Percentiles rank a stretch among this genome's conserved stretches.
Conservation (phyloP, 2,113 vertebrate genomes). For the Cromileptes altivelis region DNA sequence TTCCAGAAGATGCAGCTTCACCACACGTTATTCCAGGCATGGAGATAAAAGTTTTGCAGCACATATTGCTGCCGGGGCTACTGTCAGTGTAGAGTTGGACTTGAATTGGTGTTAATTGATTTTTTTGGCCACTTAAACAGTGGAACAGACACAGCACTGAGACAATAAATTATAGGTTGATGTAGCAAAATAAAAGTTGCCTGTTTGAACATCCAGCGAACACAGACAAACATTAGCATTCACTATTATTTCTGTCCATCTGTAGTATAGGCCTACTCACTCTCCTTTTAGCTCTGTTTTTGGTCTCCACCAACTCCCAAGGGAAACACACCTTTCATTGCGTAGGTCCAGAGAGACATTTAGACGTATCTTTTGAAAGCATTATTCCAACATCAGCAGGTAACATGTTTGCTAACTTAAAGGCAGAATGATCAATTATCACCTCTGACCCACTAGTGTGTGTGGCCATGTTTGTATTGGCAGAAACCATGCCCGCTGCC, state of each 20-base stretch:
- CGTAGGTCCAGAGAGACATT: no score
- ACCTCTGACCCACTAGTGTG: no score
- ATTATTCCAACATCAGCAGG: no score
- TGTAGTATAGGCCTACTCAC: neutral
- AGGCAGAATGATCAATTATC: no score
- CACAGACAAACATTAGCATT: neutral
- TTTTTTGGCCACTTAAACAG: neutral
- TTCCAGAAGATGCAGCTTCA: conserved; percentile 21
- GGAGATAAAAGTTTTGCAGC: conserved; percentile 1
- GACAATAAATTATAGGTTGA: no score
- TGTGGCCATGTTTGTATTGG: no score
- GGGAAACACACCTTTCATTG: neutral
- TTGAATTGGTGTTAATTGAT: neutral
- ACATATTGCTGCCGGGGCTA: neutral
- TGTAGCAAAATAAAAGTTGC: no score
- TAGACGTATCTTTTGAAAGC: no score
- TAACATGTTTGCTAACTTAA: no score
- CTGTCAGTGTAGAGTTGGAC: neutral
- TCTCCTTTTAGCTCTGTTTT: neutral
- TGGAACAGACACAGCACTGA: neutral
- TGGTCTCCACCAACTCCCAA: neutral
- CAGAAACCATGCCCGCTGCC: no score
- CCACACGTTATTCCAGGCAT: neutral
- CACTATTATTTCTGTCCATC: neutral
- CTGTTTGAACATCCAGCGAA: neutral